Evolutionary conservation across 37 sponge, comb jelly and placozoan species (phyloP), one percentile per base, ranked within the genome.

Genomic region (Hexactinellida sp.): DNA sequence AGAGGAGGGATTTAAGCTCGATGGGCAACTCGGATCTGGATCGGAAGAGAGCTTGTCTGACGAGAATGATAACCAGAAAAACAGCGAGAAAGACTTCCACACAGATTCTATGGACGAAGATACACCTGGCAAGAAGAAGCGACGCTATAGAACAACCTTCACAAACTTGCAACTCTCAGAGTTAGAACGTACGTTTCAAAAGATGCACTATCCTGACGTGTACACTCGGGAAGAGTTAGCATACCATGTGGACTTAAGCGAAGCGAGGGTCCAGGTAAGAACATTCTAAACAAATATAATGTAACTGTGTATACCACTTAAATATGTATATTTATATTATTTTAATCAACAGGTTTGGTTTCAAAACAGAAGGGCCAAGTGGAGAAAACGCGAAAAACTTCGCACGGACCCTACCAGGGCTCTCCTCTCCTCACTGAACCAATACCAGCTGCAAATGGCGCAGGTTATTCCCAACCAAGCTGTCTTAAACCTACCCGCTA

Each of bases 261-360:
- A 95, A 76, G 95, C 95, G 9, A 41, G 95, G 84, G 95, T 95
- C 1, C 95, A 95, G 93, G 95, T 95, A 55, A 83, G 92, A 13
- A 16, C 39, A 10, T 36, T 36, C 36, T 83, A 0, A 34, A 19
- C 9, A 82, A 38, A 82, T 54, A 3, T 36, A 54, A 36, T 25
- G 24, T 55, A 36, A 23, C 24, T 85, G 55, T 21, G 37, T 36
- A 23, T 7, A 0, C 34, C 55, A 23, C 36, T 54, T 21, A 34
- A 35, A 34, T 25, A 10, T 21, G 19, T 34, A 76, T 25, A n/a
- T n/a, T n/a, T n/a, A 38, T 0, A 0, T 1, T 86, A 10, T 88
- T 0, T 87, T 5, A 25, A 38, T 84, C 1, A 37, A n/a, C 83
- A 94, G 94, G 94, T 94, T 82, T 94, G 94, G 94, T 94, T 94